Conservation (phyloP, 2,797 vertebrate genomes). For the Phylloscopus collybita region DNA sequence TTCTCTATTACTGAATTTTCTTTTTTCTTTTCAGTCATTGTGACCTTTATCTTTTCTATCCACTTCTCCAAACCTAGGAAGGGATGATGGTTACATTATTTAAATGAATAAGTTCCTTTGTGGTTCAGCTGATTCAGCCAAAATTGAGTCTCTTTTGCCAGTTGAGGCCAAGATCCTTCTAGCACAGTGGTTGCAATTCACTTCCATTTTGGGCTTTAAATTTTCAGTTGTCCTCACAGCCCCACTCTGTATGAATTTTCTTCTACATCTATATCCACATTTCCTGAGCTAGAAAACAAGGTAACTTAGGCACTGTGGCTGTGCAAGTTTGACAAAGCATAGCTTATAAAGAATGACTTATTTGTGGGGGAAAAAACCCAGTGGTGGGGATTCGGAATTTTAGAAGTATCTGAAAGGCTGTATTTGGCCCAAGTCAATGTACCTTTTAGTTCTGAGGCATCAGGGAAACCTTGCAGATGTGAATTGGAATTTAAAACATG, state of each 20-base stretch:
- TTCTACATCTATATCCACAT: background rate
- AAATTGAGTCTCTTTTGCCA: background rate
- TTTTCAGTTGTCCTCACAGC: background rate
- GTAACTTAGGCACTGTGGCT: background rate
- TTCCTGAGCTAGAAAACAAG: background rate
- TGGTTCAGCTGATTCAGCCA: background rate
- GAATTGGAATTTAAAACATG: background rate
- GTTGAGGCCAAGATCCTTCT: background rate
- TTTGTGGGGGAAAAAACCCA: fast-evolving
- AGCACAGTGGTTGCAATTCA: background rate
- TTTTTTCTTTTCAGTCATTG: background rate
- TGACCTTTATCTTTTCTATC: background rate
- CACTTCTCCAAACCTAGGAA: background rate
- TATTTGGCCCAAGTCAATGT: background rate
- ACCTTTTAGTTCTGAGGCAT: background rate
- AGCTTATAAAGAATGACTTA: background rate
- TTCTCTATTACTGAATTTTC: background rate
- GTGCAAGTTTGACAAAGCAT: background rate
- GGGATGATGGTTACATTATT: background rate
- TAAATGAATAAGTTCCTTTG: background rate
- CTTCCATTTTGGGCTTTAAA: background rate
- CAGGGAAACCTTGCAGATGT: background rate
- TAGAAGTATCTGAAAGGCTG: background rate
- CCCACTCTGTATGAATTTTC: background rate
- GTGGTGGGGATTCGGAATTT: background rate